Evolutionary conservation across 2,888 invertebrate species (phyloP), one percentile per base, ranked within the genome.

Genomic region (Athrips mouffetella): DNA sequence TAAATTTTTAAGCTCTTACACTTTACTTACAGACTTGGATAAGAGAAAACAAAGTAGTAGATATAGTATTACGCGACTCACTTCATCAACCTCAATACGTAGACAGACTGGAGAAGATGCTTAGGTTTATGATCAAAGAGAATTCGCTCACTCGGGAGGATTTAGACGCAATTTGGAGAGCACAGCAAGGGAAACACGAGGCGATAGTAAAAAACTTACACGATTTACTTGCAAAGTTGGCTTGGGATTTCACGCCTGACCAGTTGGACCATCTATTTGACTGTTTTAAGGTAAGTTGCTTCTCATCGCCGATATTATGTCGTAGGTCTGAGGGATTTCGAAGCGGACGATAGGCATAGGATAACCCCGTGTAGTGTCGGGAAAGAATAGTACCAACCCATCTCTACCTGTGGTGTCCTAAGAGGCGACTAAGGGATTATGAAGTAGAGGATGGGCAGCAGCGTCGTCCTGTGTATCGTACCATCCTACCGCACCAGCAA

Each of bases 191-290:
- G 11, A 98, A 98, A 83, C 98, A 98, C 78, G 98, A 98, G 80
- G 98, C 98, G 6, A 99, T 99, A 63, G 98, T 98, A 6, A 98
- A 97, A 81, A 99, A 99, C 76, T 94, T 99, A 33, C 98, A 99
- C 74, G 98, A 98, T 76, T 87, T 99, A 58, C 81, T 99, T 51
- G 98, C 98, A 7, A 98, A 98, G 82, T 89, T 99, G 45, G 98
- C 99, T 0, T 98, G 98, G 98, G 98, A 98, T 79, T 98, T 99
- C 78, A 96, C 96, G 56, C 97, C 98, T 1, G 98, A 98, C 76
- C 98, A 99, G 77, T 89, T 99, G 44, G 98, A 98, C 76, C 98
- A 98, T 84, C 90, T 99, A 25, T 98, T 99, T 85, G 97, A 97
- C 70, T 98, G 98, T 84, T 98, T 98, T 86, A 96, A 97, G 91